Base-by-base conservation (phyloP, 2,888 invertebrate species). In the Chymomyza fuscimana region DNA sequence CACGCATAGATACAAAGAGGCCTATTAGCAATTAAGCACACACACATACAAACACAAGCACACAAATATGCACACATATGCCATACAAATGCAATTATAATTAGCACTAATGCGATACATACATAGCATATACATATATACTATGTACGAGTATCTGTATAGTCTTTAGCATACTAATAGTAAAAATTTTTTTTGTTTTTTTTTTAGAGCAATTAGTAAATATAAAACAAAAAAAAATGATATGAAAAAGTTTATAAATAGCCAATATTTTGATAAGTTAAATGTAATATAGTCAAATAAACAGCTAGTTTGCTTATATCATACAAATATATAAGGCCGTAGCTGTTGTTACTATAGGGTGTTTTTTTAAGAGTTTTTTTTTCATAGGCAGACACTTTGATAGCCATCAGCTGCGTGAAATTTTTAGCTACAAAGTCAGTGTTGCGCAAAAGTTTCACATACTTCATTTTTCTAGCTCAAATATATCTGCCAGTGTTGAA, bases 1-100 rank as follows among this genome's bases (percentile, higher is more conserved):
- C 29, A 66, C n/a, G 46, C 25, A 66, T 32, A 56, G 9, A 63
- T 16, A 71, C 75, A 74, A 73, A 70, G 77, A 79, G 77, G 79
- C 80, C 79, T 79, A 78, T 76, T 74, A 79, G 70, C 19, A 61
- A 58, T 65, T 74, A 76, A 78, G 73, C 65, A 70, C 32, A 52
- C 25, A 67, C n/a, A 46, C 25, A 66, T 25, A 72, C 46, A 56
- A 6, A 63, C 19, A 51, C 19, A 56, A 7, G 25, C 32, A 22
- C 46, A 64, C 63, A 64, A 61, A 66, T 10, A 56, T 61, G 66
- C 7, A 46, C 40, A 46, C 40, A 46, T 12, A 46, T 12, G 12
- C 40, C 10, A 46, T 12, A 46, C 40, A 46, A 46, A 46, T 46
- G 40, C 40, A 46, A 46, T 46, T 60, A 58, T 63, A 67, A 65